Percentiles rank a stretch among this genome's conserved stretches.
These are phyloP conservation scores for Leuciscus waleckii DNA, from an alignment of 2,797 vertebrate genomes.

Conservation along the genomic window DNA sequence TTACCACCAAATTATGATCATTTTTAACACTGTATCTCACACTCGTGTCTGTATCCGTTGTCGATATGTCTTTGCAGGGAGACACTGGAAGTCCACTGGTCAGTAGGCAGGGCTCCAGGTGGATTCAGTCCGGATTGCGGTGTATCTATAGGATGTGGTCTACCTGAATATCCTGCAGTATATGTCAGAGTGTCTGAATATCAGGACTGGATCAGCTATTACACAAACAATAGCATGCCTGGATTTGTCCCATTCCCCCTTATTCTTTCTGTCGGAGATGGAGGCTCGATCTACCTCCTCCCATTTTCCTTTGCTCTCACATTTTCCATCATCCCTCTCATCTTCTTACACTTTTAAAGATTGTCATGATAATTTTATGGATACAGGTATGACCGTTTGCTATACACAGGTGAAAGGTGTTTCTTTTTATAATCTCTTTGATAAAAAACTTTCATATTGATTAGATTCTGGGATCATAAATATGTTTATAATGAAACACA, in stretches of 20 bases:
- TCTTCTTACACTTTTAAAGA: neutral
- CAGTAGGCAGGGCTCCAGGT: constrained; percentile 37
- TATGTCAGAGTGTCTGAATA: constrained; percentile 55
- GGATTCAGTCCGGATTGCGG: constrained; percentile 55
- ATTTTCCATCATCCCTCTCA: neutral
- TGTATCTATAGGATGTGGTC: constrained; percentile 40
- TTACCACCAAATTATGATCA: neutral
- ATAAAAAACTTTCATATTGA: neutral
- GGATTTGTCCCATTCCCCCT: constrained; percentile 35
- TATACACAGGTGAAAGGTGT: neutral
- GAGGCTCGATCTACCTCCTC: neutral
- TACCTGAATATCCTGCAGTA: constrained; percentile 7
- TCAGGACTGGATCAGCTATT: constrained; percentile 43
- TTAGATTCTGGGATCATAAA: neutral
- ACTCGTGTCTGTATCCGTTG: neutral
- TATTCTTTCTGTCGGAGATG: neutral
- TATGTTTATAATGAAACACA: neutral
- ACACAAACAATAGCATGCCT: neutral
- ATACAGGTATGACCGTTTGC: neutral
- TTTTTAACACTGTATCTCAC: neutral
- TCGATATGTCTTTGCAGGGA: constrained; percentile 19
- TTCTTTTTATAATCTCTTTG: neutral
- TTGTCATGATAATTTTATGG: constrained; percentile 3
- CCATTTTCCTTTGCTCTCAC: constrained; percentile 5
- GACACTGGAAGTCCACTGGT: constrained; percentile 62